phyloP scores from a whole-genome alignment of 30 jellyfish, hydroid and myxozoan species.

The Clytia hemisphaerica region DNA sequence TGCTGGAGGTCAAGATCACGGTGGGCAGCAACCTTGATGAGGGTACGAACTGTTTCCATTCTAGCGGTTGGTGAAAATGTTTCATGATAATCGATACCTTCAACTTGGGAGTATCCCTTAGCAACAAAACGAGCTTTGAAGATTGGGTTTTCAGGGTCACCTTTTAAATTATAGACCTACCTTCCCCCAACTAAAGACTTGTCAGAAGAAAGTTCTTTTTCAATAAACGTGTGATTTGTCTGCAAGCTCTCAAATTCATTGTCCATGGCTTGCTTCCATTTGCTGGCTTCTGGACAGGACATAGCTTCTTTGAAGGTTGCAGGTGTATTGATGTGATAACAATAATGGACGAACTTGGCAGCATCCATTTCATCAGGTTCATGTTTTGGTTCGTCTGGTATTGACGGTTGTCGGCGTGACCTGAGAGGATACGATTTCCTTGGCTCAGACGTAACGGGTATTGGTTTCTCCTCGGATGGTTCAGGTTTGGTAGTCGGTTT shows the following conservation, averaged over 20 bases:
- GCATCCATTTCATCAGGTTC: too few species aligned
- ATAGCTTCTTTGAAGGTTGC: slow-evolving; percentile 25
- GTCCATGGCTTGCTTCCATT: slow-evolving; percentile 27
- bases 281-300: slow-evolving; percentile 3
- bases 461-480: neutral
- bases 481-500: neutral
- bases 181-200: slow-evolving; percentile 31
- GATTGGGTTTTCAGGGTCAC: neutral
- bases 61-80: slow-evolving; percentile 41
- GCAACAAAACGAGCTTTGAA: slow-evolving; percentile 33
- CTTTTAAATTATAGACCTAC: slow-evolving; percentile 21
- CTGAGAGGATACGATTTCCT: too few species aligned
- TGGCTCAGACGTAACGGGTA: too few species aligned
- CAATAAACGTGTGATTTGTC: slow-evolving; percentile 14
- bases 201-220: slow-evolving; percentile 3
- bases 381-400: too few species aligned
- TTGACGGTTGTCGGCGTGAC: too few species aligned
- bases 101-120: slow-evolving; percentile 24
- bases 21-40: slow-evolving; percentile 31
- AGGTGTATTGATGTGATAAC: too few species aligned
- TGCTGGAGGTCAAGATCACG: slow-evolving; percentile 13
- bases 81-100: slow-evolving; percentile 25
- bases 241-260: slow-evolving; percentile 6
- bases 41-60: slow-evolving; percentile 13
- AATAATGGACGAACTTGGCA: too few species aligned